phyloP scores from a whole-genome alignment of 1,140 invertebrate species.

The Pseudomyrmex pallidus region DNA sequence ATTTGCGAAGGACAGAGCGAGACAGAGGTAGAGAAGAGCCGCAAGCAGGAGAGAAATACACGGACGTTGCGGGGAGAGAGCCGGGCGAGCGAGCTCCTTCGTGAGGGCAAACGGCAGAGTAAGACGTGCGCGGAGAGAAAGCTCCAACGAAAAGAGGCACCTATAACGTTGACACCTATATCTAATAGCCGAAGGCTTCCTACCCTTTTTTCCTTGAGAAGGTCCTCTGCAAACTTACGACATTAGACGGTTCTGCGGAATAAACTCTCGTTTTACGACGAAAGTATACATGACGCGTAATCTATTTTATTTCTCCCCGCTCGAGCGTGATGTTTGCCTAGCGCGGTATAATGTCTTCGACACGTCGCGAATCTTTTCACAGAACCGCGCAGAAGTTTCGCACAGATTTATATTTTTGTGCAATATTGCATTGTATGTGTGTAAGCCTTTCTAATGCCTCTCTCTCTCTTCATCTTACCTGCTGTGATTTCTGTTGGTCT shows the following conservation, averaged over 20 bases:
- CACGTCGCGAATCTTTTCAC: constrained; percentile 11
- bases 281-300: constrained; percentile 56
- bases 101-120: neutral
- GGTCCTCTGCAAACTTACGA: constrained; percentile 53
- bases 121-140: constrained; percentile 49
- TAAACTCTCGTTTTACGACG: constrained; percentile 56
- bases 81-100: constrained; percentile 6
- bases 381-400: no score
- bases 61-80: neutral
- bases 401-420: neutral
- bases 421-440: neutral
- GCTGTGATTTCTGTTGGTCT: constrained; percentile 68
- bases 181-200: constrained; percentile 42
- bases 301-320: constrained; percentile 33
- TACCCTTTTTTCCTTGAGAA: neutral
- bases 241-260: constrained; percentile 53
- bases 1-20: constrained; percentile 15
- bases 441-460: neutral
- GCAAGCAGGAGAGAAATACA: constrained; percentile 42
- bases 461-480: constrained; percentile 68
- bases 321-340: constrained; percentile 27
- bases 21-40: constrained; percentile 13
- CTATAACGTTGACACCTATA: constrained; percentile 63
- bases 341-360: neutral
- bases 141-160: constrained; percentile 46